Evolutionary conservation across 2,797 vertebrate species (phyloP).

Genomic region (Leuciscus waleckii): DNA sequence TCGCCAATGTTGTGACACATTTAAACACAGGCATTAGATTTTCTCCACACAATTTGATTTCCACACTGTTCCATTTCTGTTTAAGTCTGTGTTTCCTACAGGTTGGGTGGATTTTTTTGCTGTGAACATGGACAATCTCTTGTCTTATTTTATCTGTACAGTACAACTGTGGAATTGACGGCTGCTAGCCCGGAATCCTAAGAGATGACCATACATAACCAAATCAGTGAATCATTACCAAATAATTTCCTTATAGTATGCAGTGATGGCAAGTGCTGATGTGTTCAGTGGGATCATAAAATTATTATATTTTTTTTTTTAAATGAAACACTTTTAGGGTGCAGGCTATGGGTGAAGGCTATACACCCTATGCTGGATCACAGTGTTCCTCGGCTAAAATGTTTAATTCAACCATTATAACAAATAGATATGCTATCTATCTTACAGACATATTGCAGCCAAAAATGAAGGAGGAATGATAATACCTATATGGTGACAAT

Average conservation of each 20-base stretch:
- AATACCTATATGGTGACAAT: not conserved
- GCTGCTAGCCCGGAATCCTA: slow-evolving; percentile 63
- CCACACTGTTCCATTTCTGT: slow-evolving; percentile 47
- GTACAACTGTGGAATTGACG: slow-evolving; percentile 71
- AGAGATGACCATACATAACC: slow-evolving; percentile 73
- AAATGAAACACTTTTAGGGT: no score
- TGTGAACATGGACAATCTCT: slow-evolving; percentile 62
- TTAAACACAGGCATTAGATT: slow-evolving; percentile 38
- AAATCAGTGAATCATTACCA: slow-evolving; percentile 47
- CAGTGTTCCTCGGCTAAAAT: not conserved
- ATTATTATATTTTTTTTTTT: no score
- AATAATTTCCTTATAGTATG: slow-evolving; percentile 58
- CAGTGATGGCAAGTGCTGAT: slow-evolving; percentile 86
- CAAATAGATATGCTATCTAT: not conserved
- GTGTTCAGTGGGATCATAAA: slow-evolving; percentile 83
- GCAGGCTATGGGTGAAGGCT: not conserved
- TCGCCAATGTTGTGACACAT: slow-evolving; percentile 35
- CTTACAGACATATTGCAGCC: not conserved
- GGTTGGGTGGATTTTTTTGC: not conserved
- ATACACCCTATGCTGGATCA: not conserved
- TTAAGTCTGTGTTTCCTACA: not conserved
- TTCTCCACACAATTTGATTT: slow-evolving; percentile 51
- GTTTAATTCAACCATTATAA: not conserved
- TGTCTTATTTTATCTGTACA: slow-evolving; percentile 62
- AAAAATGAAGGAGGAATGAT: not conserved